Evolutionary conservation across 2,888 invertebrate species (phyloP).

Genomic region (Tenthredo notha): DNA sequence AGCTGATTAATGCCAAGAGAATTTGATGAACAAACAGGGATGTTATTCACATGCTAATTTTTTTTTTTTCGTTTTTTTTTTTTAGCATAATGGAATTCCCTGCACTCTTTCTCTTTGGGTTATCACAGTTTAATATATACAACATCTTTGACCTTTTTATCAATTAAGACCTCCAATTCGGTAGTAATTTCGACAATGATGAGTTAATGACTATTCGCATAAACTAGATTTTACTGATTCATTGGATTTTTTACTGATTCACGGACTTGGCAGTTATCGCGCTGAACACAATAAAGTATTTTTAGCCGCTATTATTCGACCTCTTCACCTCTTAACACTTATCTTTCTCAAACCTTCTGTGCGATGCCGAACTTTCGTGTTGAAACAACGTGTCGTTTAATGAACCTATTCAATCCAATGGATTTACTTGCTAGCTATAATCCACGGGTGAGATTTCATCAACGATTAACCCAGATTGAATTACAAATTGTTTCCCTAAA

Average conservation of each 20-base stretch:
- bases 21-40: not conserved
- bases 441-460: slow-evolving; percentile 24
- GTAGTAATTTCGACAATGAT: not conserved
- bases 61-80: not conserved
- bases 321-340: not conserved
- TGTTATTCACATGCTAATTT: not conserved
- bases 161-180: not conserved
- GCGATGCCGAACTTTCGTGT: not conserved
- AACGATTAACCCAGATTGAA: not conserved
- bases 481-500: slow-evolving; percentile 35
- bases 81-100: not conserved
- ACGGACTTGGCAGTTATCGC: not conserved
- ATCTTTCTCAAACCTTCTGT: not conserved
- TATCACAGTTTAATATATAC: not conserved
- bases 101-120: not conserved
- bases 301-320: not conserved
- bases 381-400: slow-evolving; percentile 1
- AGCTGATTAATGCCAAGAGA: too few species aligned
- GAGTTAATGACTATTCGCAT: not conserved
- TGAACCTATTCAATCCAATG: not conserved
- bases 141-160: not conserved
- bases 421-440: not conserved
- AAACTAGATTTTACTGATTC: not conserved
- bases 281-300: not conserved
- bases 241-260: not conserved